Evolutionary conservation across 2,113 vertebrate genomes (phyloP), one percentile per base, ranked within the genome.

Genomic region (Columbina picui): DNA sequence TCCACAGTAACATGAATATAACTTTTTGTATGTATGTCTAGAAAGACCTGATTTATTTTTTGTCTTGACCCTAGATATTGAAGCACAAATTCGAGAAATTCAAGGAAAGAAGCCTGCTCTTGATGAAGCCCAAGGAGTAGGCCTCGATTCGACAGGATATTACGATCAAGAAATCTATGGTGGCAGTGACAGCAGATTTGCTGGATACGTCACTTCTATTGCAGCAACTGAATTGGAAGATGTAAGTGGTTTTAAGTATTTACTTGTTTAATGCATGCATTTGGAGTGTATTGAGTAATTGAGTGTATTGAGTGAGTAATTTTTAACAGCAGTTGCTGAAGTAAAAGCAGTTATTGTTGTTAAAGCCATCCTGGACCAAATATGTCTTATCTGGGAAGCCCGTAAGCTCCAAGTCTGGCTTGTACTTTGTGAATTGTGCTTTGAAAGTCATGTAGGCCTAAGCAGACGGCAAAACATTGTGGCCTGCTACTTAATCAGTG

Each of bases 91-190:
- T 97, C 98, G 99, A 98, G 99, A 99, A 98, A 99, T 99, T 98
- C 99, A 99, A 99, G 99, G 98, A 56, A 99, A 99, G 98, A 99
- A 99, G 95, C 99, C 99, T 63, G 98, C 98, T 94, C 99, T 99
- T 95, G 99, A 99, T 92, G 99, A 98, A 93, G 98, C 98, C 11
- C 98, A 99, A 96, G 99, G 99, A 83, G 99, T 99, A 68, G 99
- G 99, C 82, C 99, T 99, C 57, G 99, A 99, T 96, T 99, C 99
- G 76, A 99, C 99, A 49, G 99, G 99, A 29, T 99, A 99, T 87
- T 99, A 98, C 65, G 99, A 99, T 93, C 99, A 99, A 96, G 99
- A 99, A 96, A 99, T 99, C 94, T 99, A 99, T 55, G 99, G 99
- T 57, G 99, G 99, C 93, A 99, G 98, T 59, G 99, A 99, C 95